A percentile compares a stretch with the other conserved stretches of the same genome.
These are phyloP conservation scores for Oncorhynchus gorbuscha DNA, from an alignment of 2,113 vertebrate genomes.

Conservation along the genomic window DNA sequence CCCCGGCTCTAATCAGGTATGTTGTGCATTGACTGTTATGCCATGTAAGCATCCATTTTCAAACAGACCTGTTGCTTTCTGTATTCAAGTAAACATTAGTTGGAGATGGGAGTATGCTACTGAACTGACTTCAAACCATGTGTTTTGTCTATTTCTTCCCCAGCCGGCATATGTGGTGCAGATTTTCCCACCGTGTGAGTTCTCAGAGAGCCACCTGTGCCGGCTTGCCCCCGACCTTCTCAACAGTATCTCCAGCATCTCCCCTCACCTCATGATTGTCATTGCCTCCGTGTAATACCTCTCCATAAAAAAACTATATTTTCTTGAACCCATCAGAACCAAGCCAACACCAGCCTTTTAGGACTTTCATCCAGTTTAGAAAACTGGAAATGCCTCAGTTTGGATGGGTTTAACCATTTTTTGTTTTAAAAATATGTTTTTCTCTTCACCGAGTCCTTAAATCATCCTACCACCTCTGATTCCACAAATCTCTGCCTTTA, in stretches of 20 bases:
- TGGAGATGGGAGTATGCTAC: not conserved
- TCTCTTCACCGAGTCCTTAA: slow-evolving; percentile 72
- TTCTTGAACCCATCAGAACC: slow-evolving; percentile 27
- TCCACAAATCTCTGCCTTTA: slow-evolving; percentile 57
- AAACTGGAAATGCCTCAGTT: slow-evolving; percentile 71
- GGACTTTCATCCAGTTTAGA: slow-evolving; percentile 53
- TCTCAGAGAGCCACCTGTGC: slow-evolving; percentile 94
- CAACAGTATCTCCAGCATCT: slow-evolving; percentile 98
- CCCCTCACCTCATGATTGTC: slow-evolving; percentile 99
- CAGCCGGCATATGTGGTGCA: slow-evolving; percentile 98
- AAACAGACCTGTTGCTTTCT: not conserved
- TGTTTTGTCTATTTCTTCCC: slow-evolving; percentile 11
- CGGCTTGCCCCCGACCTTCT: slow-evolving; percentile 94
- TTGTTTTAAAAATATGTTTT: slow-evolving; percentile 53
- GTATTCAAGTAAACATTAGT: not conserved
- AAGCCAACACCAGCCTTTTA: slow-evolving; percentile 76
- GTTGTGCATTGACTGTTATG: slow-evolving; percentile 1
- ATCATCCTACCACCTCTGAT: slow-evolving; percentile 56
- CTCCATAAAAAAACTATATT: slow-evolving; percentile 35
- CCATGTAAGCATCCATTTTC: not conserved
- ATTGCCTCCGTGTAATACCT: slow-evolving; percentile 87
- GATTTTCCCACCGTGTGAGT: slow-evolving; percentile 98
- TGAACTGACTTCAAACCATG: not conserved
- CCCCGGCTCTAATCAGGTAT: slow-evolving; percentile 96
- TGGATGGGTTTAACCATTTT: slow-evolving; percentile 49